These are phyloP conservation scores for Amiota communis DNA, from an alignment of 2,888 invertebrate genomes.

Conservation along the genomic window DNA sequence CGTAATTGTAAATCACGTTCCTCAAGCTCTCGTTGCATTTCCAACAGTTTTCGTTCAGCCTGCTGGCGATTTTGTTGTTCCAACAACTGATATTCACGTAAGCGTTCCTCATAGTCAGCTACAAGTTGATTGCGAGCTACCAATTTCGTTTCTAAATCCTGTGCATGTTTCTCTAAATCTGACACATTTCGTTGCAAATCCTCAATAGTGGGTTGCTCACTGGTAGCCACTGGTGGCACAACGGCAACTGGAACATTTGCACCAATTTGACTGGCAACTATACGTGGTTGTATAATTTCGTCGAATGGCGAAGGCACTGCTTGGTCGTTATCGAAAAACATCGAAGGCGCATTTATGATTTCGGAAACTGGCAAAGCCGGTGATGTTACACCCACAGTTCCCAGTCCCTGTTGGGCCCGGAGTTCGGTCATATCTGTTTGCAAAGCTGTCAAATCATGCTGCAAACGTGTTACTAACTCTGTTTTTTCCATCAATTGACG, in stretches of 20 bases:
- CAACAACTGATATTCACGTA: conserved; percentile 42
- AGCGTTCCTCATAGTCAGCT: conserved; percentile 58
- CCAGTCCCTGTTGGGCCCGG: conserved; percentile 39
- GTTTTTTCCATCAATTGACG: conserved; percentile 47
- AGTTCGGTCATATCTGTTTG: conserved; percentile 49
- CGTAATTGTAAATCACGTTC: conserved; percentile 31
- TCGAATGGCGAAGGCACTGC: conserved; percentile 66
- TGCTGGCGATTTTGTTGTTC: conserved; percentile 28
- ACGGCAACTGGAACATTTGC: neutral
- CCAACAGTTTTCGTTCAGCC: conserved; percentile 20
- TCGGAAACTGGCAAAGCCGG: conserved; percentile 36
- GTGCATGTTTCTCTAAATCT: conserved; percentile 71
- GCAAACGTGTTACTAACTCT: conserved; percentile 43
- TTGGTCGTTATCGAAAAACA: conserved; percentile 65
- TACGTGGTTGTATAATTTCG: conserved; percentile 64
- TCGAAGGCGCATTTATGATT: conserved; percentile 59
- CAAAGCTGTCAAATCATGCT: conserved; percentile 44
- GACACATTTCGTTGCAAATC: conserved; percentile 71
- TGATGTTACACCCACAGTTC: neutral
- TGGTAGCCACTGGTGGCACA: neutral
- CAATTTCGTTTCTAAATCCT: conserved; percentile 71
- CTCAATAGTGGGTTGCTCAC: conserved; percentile 71
- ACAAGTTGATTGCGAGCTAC: conserved; percentile 61
- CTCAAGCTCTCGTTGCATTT: conserved; percentile 31
- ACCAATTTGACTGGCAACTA: conserved; percentile 39